Conservation (phyloP, 92 coral and sea anemone species). For the Umimayanthus kanabou region DNA sequence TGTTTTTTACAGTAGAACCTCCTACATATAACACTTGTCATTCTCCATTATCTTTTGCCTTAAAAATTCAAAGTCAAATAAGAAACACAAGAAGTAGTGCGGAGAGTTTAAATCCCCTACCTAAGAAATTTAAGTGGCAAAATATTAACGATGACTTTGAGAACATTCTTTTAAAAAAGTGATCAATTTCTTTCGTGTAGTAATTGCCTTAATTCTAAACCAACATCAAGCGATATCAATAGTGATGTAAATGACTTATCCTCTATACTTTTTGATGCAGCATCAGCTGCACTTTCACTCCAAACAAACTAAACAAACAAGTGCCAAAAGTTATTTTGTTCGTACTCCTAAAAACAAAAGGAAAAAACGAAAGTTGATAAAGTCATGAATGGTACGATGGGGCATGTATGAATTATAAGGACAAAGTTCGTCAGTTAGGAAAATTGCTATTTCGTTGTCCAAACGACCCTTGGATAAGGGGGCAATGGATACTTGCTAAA, state of each 20-base stretch:
- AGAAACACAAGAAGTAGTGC: no score
- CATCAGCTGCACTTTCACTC: constrained; percentile 2
- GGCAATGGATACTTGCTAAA: background rate
- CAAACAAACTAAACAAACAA: no score
- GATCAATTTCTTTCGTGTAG: background rate
- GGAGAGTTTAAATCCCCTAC: no score
- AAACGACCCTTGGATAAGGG: constrained; percentile 10
- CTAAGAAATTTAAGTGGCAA: no score
- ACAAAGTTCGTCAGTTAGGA: constrained; percentile 2
- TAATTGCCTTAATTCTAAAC: background rate
- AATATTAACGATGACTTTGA: no score
- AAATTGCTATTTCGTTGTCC: background rate
- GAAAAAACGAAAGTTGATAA: background rate
- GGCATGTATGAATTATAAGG: background rate
- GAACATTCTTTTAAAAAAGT: no score
- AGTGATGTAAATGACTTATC: background rate
- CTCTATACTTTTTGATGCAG: constrained; percentile 1
- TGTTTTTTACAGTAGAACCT: no score
- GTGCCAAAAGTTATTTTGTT: no score
- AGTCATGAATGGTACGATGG: constrained; percentile 4
- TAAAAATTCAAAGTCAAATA: no score
- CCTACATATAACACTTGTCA: no score
- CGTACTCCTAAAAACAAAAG: background rate
- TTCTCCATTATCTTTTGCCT: no score
- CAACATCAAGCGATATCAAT: background rate